phyloP scores from a whole-genome alignment of 2,113 vertebrate species.

The Podarcis cretensis region DNA sequence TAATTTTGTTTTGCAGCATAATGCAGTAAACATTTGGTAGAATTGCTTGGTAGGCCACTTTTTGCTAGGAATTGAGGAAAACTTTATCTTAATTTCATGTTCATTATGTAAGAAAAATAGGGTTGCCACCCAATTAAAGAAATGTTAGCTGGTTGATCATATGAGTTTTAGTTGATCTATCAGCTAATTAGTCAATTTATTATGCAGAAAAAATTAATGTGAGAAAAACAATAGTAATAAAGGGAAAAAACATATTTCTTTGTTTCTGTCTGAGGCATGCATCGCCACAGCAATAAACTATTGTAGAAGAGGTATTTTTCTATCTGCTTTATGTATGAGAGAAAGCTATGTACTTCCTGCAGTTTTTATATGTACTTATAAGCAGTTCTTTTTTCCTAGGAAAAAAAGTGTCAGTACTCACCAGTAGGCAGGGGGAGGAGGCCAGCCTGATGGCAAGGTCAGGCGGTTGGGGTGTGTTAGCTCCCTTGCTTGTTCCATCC shows the following conservation, averaged over 20 bases:
- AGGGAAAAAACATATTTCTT: no score
- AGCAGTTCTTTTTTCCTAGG: no score
- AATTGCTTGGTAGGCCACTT: background rate
- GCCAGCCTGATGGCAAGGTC: no score
- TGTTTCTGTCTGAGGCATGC: background rate
- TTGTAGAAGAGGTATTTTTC: background rate
- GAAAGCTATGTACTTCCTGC: background rate
- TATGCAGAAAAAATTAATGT: no score
- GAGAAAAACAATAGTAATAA: no score
- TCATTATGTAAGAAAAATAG: background rate
- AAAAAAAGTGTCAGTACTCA: background rate
- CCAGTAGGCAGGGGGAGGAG: no score
- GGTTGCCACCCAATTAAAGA: background rate
- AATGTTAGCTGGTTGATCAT: no score
- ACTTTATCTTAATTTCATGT: background rate
- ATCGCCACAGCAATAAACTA: background rate
- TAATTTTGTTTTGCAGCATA: background rate
- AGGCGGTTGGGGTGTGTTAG: no score
- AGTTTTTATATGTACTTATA: background rate
- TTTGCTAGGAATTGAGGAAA: background rate
- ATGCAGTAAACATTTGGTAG: background rate
- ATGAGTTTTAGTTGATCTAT: no score
- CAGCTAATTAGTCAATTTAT: no score
- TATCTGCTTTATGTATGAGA: background rate
- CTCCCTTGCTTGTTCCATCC: no score